These are phyloP conservation scores for Pipa parva DNA, from an alignment of 2,113 vertebrate species.

Conservation along the genomic window DNA sequence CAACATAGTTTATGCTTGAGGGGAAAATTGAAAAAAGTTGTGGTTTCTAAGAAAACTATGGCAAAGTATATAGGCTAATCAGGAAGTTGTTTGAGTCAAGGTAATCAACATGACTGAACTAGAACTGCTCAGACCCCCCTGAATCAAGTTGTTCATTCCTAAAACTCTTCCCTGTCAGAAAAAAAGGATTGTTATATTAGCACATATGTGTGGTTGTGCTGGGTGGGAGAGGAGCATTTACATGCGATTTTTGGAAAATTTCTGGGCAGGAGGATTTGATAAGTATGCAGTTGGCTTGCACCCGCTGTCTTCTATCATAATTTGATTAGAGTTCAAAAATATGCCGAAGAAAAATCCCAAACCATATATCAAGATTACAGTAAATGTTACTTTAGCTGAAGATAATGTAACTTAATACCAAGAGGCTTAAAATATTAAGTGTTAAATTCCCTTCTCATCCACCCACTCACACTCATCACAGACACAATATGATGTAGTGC, in stretches of 20 bases:
- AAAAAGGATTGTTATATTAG: constrained; percentile 19
- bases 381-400: constrained; percentile 48
- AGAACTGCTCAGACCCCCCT: constrained; percentile 2
- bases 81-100: neutral
- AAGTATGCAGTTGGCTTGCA: constrained; percentile 35
- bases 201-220: constrained; percentile 29
- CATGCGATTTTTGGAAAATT: constrained; percentile 29
- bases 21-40: neutral
- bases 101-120: constrained; percentile 20
- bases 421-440: constrained; percentile 45
- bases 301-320: constrained; percentile 38
- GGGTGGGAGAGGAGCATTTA: constrained; percentile 31
- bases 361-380: constrained; percentile 43
- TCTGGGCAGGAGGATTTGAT: constrained; percentile 43
- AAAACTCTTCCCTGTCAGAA: constrained; percentile 27
- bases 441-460: constrained; percentile 42
- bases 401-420: constrained; percentile 48
- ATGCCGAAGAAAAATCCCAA: constrained; percentile 47
- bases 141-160: constrained; percentile 22
- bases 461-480: constrained; percentile 17
- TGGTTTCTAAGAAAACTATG: neutral
- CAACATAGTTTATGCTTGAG: no score
- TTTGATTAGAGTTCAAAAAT: constrained; percentile 43
- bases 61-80: neutral
- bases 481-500: constrained; percentile 22